Percentiles rank a stretch among this genome's conserved stretches.
These are phyloP conservation scores for Troglohyphantes excavatus DNA, from an alignment of 2,888 invertebrate genomes.

Conservation along the genomic window DNA sequence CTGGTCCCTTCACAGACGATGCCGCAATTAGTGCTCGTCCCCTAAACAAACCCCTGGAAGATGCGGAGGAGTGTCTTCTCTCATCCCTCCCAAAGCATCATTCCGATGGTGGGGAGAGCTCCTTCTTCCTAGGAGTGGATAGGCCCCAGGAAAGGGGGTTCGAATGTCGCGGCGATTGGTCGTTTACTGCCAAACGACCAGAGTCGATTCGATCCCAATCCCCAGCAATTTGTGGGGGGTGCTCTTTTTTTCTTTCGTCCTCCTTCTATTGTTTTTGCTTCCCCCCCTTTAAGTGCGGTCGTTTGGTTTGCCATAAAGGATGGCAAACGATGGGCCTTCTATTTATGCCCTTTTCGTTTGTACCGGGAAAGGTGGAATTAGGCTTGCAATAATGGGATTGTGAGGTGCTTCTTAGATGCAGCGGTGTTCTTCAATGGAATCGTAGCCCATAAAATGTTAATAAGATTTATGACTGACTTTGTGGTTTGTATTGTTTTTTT, in stretches of 20 bases:
- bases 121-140: slow-evolving; percentile 32
- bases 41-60: slow-evolving; percentile 11
- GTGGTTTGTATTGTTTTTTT: too few relatives aligned
- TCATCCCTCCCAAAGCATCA: slow-evolving; percentile 24
- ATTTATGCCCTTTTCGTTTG: slow-evolving; percentile 29
- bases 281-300: slow-evolving; percentile 10
- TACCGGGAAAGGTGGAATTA: neutral
- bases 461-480: too few relatives aligned
- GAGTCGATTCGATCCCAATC: slow-evolving; percentile 40
- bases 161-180: slow-evolving; percentile 76
- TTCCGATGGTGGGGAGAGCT: slow-evolving; percentile 13
- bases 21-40: too few relatives aligned
- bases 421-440: too few relatives aligned
- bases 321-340: slow-evolving; percentile 39
- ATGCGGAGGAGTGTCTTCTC: slow-evolving; percentile 60
- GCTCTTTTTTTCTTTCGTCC: neutral
- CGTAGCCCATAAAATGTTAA: too few relatives aligned
- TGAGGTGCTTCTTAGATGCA: neutral
- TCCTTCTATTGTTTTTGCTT: slow-evolving; percentile 23
- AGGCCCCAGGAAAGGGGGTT: slow-evolving; percentile 44
- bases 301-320: slow-evolving; percentile 36
- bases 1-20: too few relatives aligned
- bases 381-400: neutral
- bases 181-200: slow-evolving; percentile 74
- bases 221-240: neutral